Evolutionary conservation across 35 echinoderm and acorn worm species (phyloP).

Genomic region (Nesometra sesokonis): DNA sequence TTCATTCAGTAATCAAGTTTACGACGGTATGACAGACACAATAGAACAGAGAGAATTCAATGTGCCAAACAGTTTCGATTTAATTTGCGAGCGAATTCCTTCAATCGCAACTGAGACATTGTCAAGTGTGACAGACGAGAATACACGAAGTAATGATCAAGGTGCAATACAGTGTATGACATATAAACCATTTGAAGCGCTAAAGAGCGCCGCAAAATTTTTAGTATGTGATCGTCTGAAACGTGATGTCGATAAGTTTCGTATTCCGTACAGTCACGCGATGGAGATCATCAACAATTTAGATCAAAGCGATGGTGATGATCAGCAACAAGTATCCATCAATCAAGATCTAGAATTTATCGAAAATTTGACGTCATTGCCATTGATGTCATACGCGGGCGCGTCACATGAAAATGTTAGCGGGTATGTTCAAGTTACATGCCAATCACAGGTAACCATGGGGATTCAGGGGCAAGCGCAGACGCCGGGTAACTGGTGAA

Average conservation of each 20-base stretch:
- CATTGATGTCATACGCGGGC: neutral
- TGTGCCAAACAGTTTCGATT: neutral
- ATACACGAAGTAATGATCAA: neutral
- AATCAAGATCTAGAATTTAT: neutral
- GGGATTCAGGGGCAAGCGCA: neutral
- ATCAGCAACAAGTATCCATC: neutral
- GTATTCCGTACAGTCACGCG: neutral
- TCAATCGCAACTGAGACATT: neutral
- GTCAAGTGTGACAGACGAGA: neutral
- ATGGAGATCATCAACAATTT: neutral
- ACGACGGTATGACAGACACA: neutral
- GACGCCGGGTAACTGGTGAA: neutral
- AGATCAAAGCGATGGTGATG: neutral
- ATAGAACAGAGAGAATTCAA: neutral
- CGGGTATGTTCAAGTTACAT: neutral
- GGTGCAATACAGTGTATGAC: neutral
- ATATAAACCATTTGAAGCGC: neutral
- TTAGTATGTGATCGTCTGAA: neutral
- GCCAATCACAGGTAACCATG: neutral
- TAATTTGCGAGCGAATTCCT: neutral
- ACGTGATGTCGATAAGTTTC: neutral
- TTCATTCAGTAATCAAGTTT: too few relatives aligned
- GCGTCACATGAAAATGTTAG: neutral
- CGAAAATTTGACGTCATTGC: neutral
- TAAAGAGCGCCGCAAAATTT: neutral